These are phyloP conservation scores for Proterorhinus semilunaris DNA, from an alignment of 2,113 vertebrate genomes.

Conservation along the genomic window DNA sequence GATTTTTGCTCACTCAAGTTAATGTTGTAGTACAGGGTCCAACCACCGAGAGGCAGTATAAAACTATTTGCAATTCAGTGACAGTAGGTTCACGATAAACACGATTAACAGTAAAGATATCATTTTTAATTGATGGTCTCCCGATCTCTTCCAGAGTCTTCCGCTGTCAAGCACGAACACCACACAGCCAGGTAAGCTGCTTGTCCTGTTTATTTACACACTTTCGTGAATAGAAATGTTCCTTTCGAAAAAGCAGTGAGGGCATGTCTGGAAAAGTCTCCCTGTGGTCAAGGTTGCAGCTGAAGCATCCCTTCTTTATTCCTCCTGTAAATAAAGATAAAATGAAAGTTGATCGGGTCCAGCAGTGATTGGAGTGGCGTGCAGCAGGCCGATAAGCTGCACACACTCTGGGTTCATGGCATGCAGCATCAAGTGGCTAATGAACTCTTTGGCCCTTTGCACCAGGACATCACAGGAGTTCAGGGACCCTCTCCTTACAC, in stretches of 20 bases:
- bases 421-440: constrained; percentile 22
- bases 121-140: not conserved
- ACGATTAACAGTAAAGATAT: not conserved
- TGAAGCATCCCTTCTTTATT: not conserved
- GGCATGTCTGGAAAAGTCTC: constrained; percentile 1
- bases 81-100: not conserved
- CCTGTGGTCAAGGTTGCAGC: not conserved
- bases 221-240: too few species aligned
- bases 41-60: constrained; percentile 28
- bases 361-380: constrained; percentile 6
- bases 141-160: constrained; percentile 66
- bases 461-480: constrained; percentile 44
- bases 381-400: constrained; percentile 25
- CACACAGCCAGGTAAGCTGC: constrained; percentile 70
- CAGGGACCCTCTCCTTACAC: constrained; percentile 35
- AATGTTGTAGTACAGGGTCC: constrained; percentile 25
- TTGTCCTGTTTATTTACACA: not conserved
- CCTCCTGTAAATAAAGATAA: not conserved
- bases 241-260: not conserved
- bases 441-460: constrained; percentile 29
- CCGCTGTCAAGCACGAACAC: constrained; percentile 51
- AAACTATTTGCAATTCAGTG: not conserved
- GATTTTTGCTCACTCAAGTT: constrained; percentile 13
- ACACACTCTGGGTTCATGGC: constrained; percentile 12
- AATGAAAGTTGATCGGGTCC: not conserved